phyloP scores from a whole-genome alignment of 2,113 vertebrate species.

The Bambusicola thoracicus region DNA sequence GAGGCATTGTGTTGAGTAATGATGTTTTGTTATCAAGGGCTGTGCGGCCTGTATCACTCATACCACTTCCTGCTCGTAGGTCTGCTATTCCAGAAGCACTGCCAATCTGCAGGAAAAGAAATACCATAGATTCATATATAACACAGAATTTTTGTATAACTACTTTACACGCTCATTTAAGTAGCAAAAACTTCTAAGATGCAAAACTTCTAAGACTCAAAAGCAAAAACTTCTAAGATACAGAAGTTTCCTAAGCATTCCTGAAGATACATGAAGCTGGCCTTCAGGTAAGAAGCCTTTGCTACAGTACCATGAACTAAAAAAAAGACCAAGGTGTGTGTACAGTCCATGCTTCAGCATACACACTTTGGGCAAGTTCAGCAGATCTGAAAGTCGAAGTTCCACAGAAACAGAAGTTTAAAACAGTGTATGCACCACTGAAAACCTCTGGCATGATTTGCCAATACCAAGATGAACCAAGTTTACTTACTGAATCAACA shows the following conservation, averaged over 20 bases:
- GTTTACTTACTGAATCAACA: slow-evolving; percentile 79
- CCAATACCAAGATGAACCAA: neutral
- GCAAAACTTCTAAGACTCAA: too few relatives aligned
- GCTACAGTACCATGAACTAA: neutral
- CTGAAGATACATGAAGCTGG: neutral
- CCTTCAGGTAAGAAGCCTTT: neutral
- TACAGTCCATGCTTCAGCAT: neutral
- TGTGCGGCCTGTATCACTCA: slow-evolving; percentile 84
- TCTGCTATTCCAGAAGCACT: slow-evolving; percentile 81
- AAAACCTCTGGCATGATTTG: neutral
- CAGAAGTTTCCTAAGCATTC: neutral
- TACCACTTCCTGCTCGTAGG: slow-evolving; percentile 76
- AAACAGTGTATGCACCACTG: neutral
- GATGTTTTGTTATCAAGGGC: slow-evolving; percentile 94
- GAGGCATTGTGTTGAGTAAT: slow-evolving; percentile 89
- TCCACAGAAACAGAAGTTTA: neutral
- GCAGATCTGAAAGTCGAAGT: neutral
- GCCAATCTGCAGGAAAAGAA: slow-evolving; percentile 53
- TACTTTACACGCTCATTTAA: neutral
- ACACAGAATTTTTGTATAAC: neutral
- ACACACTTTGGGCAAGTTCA: neutral
- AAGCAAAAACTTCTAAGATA: too few relatives aligned
- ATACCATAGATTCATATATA: rapidly evolving
- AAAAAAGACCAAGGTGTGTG: neutral
- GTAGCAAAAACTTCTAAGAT: rapidly evolving